Evolutionary conservation across 2,797 vertebrate species (phyloP), one percentile per base, ranked within the genome.

Genomic region (Spondyliosoma cantharus): DNA sequence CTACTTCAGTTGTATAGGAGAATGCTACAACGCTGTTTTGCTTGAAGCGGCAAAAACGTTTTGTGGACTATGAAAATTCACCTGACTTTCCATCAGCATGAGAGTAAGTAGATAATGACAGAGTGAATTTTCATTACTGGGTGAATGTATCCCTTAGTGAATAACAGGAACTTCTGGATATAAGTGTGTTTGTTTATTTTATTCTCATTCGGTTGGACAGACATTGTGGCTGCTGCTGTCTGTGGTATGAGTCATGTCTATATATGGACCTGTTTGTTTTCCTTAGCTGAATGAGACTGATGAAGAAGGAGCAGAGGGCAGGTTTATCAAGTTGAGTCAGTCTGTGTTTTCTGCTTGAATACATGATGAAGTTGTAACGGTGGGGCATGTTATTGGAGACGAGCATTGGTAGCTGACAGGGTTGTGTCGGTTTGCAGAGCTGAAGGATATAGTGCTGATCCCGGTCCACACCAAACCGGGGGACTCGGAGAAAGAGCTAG

Each of bases 401-500:
- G 1, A 25, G 2, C 4, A 12, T 29, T 17, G 62, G 25, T 6
- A 15, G 56, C 29, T 64, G 17, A 32, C 16, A 8, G 24, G 62
- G 29, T 1, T 61, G 17, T 82, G 73, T 75, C 16, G 58, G 17
- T 83, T 85, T 79, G 4, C 79, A 95, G 94, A 86, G 66, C 52
- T 94, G 12, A 80, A 91, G 74, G 89, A 96, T 64, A 67, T 95
- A 22, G 92, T 93, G 37, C 76, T 95, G 69, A 93, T 95, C 48
- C 93, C 92, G 0, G 87, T 95, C n/a, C 92, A 89, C 78, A 91
- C 90, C 16, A 89, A 65, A 20, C 91, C 90, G 0, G 5, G 27
- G 7, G 92, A 94, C 79, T 84, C 93, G 0, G 74, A 90, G 70
- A 93, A 89, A 71, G 94, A 95, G 80, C 87, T 95, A 54, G 93